Evolutionary conservation across 2,797 vertebrate species (phyloP).

Genomic region (Telmatherina bonti): DNA sequence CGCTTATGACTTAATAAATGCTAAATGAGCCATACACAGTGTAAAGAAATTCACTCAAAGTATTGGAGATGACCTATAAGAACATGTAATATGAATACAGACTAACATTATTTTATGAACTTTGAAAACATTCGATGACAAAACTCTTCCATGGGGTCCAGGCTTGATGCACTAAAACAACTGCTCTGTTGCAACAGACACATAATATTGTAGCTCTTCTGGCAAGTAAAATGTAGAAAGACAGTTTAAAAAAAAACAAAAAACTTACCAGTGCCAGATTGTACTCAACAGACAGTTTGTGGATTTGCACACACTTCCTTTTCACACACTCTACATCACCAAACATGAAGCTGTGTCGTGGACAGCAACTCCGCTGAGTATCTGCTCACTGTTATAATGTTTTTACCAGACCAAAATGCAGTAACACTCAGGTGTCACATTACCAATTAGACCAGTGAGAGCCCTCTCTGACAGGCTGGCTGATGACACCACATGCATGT

Average conservation of each 20-base stretch:
- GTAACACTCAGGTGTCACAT: conserved; percentile 69
- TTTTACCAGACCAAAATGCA: conserved; percentile 72
- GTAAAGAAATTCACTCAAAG: background rate
- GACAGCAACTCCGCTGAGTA: conserved; percentile 43
- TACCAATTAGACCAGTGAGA: conserved; percentile 77
- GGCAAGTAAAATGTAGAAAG: conserved; percentile 17
- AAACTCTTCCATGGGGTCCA: background rate
- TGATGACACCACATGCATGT: conserved; percentile 68
- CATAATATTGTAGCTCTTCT: conserved; percentile 2
- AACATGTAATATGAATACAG: too few species aligned
- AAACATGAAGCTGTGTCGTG: conserved; percentile 18
- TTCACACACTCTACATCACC: conserved; percentile 17
- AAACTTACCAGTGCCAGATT: background rate
- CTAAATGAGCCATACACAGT: background rate
- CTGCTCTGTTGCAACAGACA: background rate
- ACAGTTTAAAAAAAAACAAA: background rate
- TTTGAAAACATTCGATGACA: background rate
- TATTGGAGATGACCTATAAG: background rate
- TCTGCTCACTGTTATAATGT: conserved; percentile 56
- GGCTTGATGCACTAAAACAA: background rate
- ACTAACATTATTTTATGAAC: too few species aligned
- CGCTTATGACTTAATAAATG: background rate
- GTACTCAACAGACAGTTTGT: conserved; percentile 15
- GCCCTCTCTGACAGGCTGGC: conserved; percentile 56
- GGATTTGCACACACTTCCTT: conserved; percentile 26